Evolutionary conservation across 2,888 invertebrate species (phyloP).

Genomic region (Pseudeuparius sepicola): DNA sequence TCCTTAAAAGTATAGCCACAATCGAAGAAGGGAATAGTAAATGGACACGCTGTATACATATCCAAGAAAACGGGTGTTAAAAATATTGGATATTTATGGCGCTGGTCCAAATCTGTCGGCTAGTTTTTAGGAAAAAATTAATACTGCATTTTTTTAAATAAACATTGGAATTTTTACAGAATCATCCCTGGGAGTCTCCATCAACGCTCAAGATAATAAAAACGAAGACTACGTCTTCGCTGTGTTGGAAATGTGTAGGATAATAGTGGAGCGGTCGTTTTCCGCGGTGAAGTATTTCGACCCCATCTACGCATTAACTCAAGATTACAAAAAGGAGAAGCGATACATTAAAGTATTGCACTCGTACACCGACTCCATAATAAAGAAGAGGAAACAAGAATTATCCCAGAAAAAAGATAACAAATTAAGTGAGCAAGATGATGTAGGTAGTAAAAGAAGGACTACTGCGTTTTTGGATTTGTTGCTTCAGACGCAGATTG

Average conservation of each 20-base stretch:
- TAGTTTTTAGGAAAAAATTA: no score
- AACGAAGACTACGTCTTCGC: constrained; percentile 64
- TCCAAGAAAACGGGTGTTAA: no score
- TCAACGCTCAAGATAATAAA: constrained; percentile 59
- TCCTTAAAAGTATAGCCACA: no score
- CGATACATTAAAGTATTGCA: constrained; percentile 38
- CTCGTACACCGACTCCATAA: constrained; percentile 47
- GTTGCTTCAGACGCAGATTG: constrained; percentile 44
- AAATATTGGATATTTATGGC: no score
- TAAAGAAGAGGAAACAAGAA: constrained; percentile 27
- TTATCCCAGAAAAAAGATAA: constrained; percentile 11
- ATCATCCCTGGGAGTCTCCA: constrained; percentile 71
- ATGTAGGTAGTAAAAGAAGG: constrained; percentile 41
- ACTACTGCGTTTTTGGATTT: constrained; percentile 59
- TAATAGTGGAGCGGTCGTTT: constrained; percentile 30
- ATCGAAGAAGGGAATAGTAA: no score
- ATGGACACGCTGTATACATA: no score
- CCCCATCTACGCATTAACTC: constrained; percentile 42
- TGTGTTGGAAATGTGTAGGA: constrained; percentile 45
- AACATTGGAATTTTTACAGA: constrained; percentile 49
- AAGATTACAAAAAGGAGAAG: constrained; percentile 48
- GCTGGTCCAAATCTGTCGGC: no score
- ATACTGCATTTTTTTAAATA: no score
- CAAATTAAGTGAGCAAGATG: constrained; percentile 3
- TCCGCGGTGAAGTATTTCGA: constrained; percentile 44